Conservation (phyloP, 1,140 invertebrate genomes). For the Drosophila bocki region DNA sequence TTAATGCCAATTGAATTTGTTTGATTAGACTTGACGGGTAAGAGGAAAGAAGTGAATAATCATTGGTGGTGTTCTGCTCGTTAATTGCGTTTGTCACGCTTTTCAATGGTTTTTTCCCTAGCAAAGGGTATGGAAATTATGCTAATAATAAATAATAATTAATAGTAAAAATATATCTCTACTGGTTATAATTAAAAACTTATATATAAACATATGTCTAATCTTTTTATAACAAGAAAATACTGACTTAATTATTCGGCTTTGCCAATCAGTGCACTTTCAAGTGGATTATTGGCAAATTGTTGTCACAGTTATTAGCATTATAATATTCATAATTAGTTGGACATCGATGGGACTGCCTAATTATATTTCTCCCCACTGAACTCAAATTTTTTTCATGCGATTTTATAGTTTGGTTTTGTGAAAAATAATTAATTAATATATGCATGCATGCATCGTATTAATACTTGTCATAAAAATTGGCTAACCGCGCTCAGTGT, state of each 20-base stretch:
- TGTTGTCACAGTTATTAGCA: constrained; percentile 42
- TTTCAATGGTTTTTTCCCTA: neutral
- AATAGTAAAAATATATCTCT: neutral
- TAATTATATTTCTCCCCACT: constrained; percentile 45
- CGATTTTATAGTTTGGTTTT: neutral
- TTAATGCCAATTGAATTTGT: constrained; percentile 67
- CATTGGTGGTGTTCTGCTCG: neutral
- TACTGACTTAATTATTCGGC: neutral
- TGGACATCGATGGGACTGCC: constrained; percentile 28
- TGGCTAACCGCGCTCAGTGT: constrained; percentile 24
- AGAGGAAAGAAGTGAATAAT: constrained; percentile 23
- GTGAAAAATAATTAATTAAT: constrained; percentile 50
- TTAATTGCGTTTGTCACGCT: constrained; percentile 35
- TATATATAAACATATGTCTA: neutral
- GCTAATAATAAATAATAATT: too few species aligned
- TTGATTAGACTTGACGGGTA: constrained; percentile 38
- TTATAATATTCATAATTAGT: constrained; percentile 59
- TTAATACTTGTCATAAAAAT: constrained; percentile 51
- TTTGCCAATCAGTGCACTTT: neutral
- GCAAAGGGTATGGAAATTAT: neutral
- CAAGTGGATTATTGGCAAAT: constrained; percentile 51
- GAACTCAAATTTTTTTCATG: constrained; percentile 4
- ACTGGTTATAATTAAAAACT: neutral
- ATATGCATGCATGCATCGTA: constrained; percentile 30
- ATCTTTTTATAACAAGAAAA: neutral